Base-by-base conservation (phyloP, 2,797 vertebrate species). In the Jordanella pulchra region DNA sequence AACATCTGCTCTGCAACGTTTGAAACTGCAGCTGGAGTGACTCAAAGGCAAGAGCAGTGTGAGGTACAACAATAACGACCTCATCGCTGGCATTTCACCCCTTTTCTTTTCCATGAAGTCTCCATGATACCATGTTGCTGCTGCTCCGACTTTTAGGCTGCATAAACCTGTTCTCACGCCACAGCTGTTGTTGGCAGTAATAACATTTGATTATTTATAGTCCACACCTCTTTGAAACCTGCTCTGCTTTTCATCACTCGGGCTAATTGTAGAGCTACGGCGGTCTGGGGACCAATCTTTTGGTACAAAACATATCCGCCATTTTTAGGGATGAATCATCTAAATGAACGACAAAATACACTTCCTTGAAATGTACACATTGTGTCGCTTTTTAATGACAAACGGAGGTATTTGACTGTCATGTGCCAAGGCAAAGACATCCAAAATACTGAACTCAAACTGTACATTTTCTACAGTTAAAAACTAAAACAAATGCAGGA, bases 61-160 rank as follows among this genome's bases (percentile, higher is more conserved):
- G 73, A 65, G 73, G 76, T 66, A 69, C 28, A 30, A 55, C 54
- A 67, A 66, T 65, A 60, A 65, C 71, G 70, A 76, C 14, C 53
- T 76, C 70, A 70, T 65, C 32, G 45, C 67, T 73, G 63, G 25
- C 48, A 9, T 60, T 64, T n/a, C 60, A 17, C 50, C 35, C 35
- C 35, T 53, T 35, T 60, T 50, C 55, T 73, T 48, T 51, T 67
- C 65, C 25, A 47, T 54, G 27, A 39, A 17, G 42, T 53, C 50
- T 63, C 58, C 71, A 72, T 14, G 65, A 69, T 28, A 53, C 10
- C 28, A 76, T 60, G 65, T 21, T 35, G 73, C 75, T 12, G 51
- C 53, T 65, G 42, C 25, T 61, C 23, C 44, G 12, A 12, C 53
- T 67, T 56, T 23, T 28, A 12, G 25, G 23, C 50, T 50, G 42